These are phyloP conservation scores for Phyllotreta striolata DNA, from an alignment of 2,888 invertebrate species.

Conservation along the genomic window DNA sequence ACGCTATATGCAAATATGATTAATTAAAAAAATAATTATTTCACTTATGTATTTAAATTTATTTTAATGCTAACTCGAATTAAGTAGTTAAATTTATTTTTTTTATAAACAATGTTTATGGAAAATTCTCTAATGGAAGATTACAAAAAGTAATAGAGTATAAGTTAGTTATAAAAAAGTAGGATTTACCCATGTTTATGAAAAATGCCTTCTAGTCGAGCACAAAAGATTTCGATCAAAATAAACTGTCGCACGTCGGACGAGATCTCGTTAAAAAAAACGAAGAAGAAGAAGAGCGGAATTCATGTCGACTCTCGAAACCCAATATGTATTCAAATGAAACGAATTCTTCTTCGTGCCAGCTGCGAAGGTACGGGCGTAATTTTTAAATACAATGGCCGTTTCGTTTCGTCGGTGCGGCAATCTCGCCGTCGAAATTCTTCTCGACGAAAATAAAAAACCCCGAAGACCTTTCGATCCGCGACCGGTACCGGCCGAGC, in stretches of 20 bases:
- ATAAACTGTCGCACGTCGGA: constrained; percentile 4
- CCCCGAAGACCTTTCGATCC: neutral
- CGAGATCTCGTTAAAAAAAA: neutral
- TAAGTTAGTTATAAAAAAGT: too few relatives aligned
- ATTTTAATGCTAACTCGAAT: too few relatives aligned
- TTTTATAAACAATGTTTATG: too few relatives aligned
- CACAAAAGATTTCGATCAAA: neutral
- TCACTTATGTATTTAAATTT: too few relatives aligned
- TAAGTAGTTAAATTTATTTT: too few relatives aligned
- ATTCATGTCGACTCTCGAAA: constrained; percentile 12
- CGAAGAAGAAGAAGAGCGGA: constrained; percentile 3
- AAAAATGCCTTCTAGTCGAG: too few relatives aligned
- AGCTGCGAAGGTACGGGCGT: constrained; percentile 27
- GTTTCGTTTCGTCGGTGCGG: constrained; percentile 29
- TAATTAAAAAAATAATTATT: too few relatives aligned
- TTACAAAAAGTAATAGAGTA: too few relatives aligned
- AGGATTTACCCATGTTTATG: too few relatives aligned
- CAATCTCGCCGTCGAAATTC: constrained; percentile 33
- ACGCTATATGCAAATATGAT: too few relatives aligned
- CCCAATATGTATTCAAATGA: constrained; percentile 27
- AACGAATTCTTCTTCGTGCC: constrained; percentile 25
- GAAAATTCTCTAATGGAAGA: too few relatives aligned
- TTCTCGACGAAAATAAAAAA: constrained; percentile 25
- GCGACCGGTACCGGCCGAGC: neutral
- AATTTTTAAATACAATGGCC: constrained; percentile 31